phyloP scores from a whole-genome alignment of 2,888 invertebrate genomes.

The Ichneumon xanthorius region DNA sequence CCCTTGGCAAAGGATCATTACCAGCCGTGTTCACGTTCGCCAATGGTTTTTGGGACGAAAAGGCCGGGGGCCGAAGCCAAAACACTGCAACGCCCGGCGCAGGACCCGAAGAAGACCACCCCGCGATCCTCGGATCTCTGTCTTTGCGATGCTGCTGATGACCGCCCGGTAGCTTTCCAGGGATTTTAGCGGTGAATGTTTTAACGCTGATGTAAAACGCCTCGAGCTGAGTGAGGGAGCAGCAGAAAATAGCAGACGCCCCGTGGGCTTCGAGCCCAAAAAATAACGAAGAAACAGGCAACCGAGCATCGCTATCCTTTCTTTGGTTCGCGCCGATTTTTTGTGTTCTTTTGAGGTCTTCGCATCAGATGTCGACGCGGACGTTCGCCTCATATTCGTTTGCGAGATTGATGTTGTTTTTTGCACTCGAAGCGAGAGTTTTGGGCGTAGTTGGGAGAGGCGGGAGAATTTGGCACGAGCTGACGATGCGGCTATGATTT shows the following conservation, averaged over 20 bases:
- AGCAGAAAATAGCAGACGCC: conserved; percentile 62
- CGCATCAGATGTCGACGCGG: conserved; percentile 39
- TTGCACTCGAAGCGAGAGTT: conserved; percentile 57
- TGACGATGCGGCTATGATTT: conserved; percentile 9
- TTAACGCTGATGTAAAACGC: conserved; percentile 41
- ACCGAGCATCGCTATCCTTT: background rate
- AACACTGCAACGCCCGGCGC: conserved; percentile 46
- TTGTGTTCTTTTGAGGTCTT: conserved; percentile 54
- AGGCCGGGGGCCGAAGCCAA: conserved; percentile 29
- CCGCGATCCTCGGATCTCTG: conserved; percentile 16
- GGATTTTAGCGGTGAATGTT: conserved; percentile 44
- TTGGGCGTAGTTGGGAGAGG: conserved; percentile 58
- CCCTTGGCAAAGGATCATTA: conserved; percentile 55
- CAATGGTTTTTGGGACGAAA: conserved; percentile 38
- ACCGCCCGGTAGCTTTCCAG: conserved; percentile 41
- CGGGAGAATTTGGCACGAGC: conserved; percentile 48
- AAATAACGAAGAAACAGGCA: conserved; percentile 14
- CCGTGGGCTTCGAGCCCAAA: conserved; percentile 66
- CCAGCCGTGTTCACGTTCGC: conserved; percentile 40
- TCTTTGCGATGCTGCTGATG: conserved; percentile 34
- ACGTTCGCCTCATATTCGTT: conserved; percentile 60
- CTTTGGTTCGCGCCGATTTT: conserved; percentile 32
- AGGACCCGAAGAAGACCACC: conserved; percentile 59
- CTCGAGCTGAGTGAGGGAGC: conserved; percentile 47
- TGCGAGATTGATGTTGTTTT: conserved; percentile 68